A percentile compares a stretch with the other conserved stretches of the same genome.
phyloP scores from a whole-genome alignment of 2,113 vertebrate genomes.

The Lophotis ruficrista region DNA sequence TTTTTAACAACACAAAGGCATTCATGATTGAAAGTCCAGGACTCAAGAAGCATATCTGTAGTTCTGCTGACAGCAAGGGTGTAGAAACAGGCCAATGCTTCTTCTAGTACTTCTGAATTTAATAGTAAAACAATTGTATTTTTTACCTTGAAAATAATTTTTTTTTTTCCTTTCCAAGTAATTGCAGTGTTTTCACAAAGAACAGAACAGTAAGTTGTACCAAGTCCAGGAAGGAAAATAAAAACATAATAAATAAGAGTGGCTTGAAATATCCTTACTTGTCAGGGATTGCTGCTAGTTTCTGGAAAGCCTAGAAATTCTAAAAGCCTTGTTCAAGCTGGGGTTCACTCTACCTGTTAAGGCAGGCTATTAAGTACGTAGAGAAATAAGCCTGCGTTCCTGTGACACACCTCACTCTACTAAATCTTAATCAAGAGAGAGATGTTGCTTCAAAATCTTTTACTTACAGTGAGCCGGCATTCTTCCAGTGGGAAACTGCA shows the following conservation, averaged over 20 bases:
- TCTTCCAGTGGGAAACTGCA: background rate
- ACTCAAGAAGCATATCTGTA: background rate
- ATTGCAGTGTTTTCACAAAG: background rate
- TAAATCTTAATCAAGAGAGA: background rate
- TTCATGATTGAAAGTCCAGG: accelerated
- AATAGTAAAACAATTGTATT: background rate
- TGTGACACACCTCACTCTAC: background rate
- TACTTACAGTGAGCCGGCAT: background rate
- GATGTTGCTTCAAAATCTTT: background rate
- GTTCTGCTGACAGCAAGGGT: background rate
- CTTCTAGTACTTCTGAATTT: background rate
- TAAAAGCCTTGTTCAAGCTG: background rate
- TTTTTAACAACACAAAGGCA: background rate
- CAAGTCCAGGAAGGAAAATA: background rate
- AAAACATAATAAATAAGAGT: background rate
- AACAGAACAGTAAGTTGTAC: background rate
- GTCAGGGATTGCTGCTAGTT: background rate
- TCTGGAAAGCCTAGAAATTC: background rate
- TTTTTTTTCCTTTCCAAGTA: background rate
- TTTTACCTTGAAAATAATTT: background rate
- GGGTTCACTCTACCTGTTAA: background rate
- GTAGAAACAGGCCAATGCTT: background rate
- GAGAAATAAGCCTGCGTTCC: background rate
- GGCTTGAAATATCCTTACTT: background rate
- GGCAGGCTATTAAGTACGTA: background rate